phyloP scores from a whole-genome alignment of 2,113 vertebrate species.

The Lasiurus cinereus region DNA sequence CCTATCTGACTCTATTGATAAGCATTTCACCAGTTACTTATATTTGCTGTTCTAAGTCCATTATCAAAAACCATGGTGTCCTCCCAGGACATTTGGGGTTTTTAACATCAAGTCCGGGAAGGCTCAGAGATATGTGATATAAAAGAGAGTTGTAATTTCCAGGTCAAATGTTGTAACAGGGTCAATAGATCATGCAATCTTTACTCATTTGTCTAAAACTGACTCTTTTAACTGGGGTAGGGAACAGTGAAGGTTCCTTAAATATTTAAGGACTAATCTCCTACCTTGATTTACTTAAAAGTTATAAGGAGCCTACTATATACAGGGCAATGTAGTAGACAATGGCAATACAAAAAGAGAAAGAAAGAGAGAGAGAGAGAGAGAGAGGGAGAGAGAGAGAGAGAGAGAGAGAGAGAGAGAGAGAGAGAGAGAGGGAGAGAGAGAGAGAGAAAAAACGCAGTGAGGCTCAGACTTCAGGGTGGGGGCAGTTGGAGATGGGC shows the following conservation, averaged over 20 bases:
- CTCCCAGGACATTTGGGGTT: neutral
- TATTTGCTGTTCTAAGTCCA: neutral
- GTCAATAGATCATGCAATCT: neutral
- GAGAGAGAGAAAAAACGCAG: too few species aligned
- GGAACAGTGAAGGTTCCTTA: neutral
- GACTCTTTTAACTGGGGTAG: neutral
- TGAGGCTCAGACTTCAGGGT: neutral
- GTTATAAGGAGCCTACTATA: neutral
- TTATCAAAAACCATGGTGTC: neutral
- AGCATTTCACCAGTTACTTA: neutral
- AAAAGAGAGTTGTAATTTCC: slow-evolving; percentile 29
- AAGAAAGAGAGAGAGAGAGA: too few species aligned
- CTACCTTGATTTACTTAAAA: neutral
- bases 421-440: too few species aligned
- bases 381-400: too few species aligned
- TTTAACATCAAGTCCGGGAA: slow-evolving; percentile 50
- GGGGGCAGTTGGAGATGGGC: neutral
- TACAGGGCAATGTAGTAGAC: neutral
- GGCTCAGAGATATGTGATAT: neutral
- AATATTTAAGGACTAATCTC: neutral
- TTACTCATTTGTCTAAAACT: neutral
- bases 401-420: too few species aligned
- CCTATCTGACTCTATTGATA: neutral
- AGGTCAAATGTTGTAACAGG: slow-evolving; percentile 3
- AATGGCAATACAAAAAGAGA: neutral